phyloP scores from a whole-genome alignment of 2,113 vertebrate genomes.

The Marmota monax region DNA sequence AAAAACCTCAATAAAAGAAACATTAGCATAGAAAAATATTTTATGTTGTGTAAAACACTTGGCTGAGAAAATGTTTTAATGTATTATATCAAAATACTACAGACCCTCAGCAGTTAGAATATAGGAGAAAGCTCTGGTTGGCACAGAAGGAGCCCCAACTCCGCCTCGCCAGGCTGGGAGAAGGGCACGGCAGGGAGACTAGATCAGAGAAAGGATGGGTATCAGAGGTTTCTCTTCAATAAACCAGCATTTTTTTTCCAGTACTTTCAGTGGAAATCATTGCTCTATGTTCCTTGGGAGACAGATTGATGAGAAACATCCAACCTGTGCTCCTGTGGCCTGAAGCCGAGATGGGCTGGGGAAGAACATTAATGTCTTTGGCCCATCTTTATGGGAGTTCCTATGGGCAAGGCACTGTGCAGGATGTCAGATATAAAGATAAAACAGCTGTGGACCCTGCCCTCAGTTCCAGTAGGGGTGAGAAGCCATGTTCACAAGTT shows the following conservation, averaged over 20 bases:
- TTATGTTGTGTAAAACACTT: slow-evolving; percentile 83
- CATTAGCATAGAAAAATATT: slow-evolving; percentile 84
- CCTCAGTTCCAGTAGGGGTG: background rate
- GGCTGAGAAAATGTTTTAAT: slow-evolving; percentile 81
- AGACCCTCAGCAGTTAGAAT: slow-evolving; percentile 43
- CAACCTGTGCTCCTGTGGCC: background rate
- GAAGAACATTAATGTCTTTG: background rate
- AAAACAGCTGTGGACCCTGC: background rate
- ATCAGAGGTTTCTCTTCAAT: background rate
- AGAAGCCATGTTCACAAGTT: background rate
- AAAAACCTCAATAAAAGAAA: slow-evolving; percentile 82
- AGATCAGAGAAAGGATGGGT: background rate
- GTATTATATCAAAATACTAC: slow-evolving; percentile 76
- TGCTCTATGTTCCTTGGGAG: background rate
- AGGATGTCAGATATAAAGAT: background rate
- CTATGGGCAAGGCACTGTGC: background rate
- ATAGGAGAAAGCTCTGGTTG: background rate
- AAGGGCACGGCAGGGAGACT: background rate
- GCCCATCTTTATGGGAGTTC: background rate
- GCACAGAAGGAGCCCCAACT: background rate
- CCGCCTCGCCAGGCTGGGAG: background rate
- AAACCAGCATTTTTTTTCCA: background rate
- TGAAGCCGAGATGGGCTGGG: background rate
- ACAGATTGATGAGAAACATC: background rate
- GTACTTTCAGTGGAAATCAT: background rate